Conservation (phyloP, 2,888 invertebrate species). For the Noctua janthe region DNA sequence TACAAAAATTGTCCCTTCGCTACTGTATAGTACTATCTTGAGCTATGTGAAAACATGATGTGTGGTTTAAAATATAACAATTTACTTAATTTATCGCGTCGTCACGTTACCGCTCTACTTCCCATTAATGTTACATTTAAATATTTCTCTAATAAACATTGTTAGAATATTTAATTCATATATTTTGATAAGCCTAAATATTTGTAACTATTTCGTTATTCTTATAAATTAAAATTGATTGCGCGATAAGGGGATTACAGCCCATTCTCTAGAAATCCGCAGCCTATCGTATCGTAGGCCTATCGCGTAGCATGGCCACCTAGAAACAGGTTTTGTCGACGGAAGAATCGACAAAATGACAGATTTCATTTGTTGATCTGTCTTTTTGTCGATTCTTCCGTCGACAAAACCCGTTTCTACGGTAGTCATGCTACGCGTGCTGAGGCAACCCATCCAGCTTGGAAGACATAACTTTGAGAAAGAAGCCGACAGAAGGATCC, state of each 20-base stretch:
- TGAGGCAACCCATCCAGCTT: background rate
- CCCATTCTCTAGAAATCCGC: background rate
- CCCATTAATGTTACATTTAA: conserved; percentile 60
- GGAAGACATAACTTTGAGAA: background rate
- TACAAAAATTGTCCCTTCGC: no score
- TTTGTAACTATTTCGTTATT: conserved; percentile 42
- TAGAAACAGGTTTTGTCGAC: no score
- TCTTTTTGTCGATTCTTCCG: no score
- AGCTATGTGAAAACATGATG: conserved; percentile 21
- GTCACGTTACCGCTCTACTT: conserved; percentile 57
- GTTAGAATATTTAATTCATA: conserved; percentile 52
- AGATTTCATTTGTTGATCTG: no score
- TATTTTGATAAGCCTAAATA: conserved; percentile 46
- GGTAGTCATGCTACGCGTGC: no score
- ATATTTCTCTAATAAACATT: conserved; percentile 60
- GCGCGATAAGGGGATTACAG: conserved; percentile 2
- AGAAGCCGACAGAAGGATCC: background rate
- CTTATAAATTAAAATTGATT: background rate
- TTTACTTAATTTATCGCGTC: conserved; percentile 51
- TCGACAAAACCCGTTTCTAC: no score
- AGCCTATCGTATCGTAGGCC: background rate
- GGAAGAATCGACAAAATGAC: no score
- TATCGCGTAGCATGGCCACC: no score
- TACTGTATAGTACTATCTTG: background rate
- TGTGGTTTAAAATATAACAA: conserved; percentile 32